Percentiles rank a stretch among this genome's conserved stretches.
phyloP scores from a whole-genome alignment of 2,888 invertebrate species.

The Sphecodes monilicornis region DNA sequence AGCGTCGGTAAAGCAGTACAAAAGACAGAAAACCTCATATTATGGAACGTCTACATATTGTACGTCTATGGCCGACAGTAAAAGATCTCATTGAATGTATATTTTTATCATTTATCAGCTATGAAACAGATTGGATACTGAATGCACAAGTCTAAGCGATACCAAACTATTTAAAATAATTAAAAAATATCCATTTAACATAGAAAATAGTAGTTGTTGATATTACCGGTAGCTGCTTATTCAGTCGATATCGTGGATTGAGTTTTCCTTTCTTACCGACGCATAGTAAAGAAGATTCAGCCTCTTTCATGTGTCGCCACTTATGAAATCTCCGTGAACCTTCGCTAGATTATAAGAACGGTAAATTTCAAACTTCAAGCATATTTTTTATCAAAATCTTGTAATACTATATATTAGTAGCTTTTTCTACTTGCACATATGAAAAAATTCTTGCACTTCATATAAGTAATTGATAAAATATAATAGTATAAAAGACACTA shows the following conservation, averaged over 20 bases:
- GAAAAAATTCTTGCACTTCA: not conserved
- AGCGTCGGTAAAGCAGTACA: too few species aligned
- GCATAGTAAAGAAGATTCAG: not conserved
- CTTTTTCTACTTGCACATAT: not conserved
- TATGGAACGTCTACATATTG: too few species aligned
- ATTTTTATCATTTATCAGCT: too few species aligned
- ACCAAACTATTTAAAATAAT: not conserved
- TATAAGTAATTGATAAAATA: too few species aligned
- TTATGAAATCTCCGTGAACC: not conserved
- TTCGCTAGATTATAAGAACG: not conserved
- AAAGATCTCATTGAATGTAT: too few species aligned
- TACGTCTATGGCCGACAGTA: too few species aligned
- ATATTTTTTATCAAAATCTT: not conserved
- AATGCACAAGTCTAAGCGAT: too few species aligned
- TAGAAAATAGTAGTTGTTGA: not conserved
- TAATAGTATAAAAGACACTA: too few species aligned
- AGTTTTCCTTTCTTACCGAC: slow-evolving; percentile 50
- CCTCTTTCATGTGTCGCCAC: slow-evolving; percentile 37
- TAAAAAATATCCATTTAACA: not conserved
- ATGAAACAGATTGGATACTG: too few species aligned
- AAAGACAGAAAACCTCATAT: too few species aligned
- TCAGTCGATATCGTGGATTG: slow-evolving; percentile 5
- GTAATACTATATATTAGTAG: not conserved
- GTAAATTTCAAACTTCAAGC: not conserved
- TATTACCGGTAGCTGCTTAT: not conserved